phyloP scores from a whole-genome alignment of 2,113 vertebrate species.

The Stegastes partitus region DNA sequence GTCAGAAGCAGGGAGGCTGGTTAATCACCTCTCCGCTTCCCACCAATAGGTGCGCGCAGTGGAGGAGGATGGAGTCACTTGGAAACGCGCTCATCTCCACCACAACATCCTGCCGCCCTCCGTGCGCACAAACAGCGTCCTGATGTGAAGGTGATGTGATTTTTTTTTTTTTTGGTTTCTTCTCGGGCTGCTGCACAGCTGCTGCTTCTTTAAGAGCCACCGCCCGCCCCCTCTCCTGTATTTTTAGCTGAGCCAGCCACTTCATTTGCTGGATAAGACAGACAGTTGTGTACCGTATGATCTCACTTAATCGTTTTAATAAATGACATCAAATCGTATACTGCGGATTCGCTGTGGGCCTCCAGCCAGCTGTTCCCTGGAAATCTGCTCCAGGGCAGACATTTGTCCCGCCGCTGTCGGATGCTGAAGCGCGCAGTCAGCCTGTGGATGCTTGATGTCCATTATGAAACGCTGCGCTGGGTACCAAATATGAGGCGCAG shows the following conservation, averaged over 20 bases:
- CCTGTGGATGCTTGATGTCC: slow-evolving; percentile 69
- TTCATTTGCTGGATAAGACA: slow-evolving; percentile 82
- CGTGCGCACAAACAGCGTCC: slow-evolving; percentile 18
- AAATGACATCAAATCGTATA: slow-evolving; percentile 69
- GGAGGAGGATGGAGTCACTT: slow-evolving; percentile 12
- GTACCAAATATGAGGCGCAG: slow-evolving; percentile 55
- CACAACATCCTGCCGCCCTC: slow-evolving; percentile 25
- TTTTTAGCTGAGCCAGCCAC: slow-evolving; percentile 87
- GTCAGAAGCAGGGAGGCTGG: not conserved
- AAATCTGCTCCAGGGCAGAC: slow-evolving; percentile 46
- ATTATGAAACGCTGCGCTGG: slow-evolving; percentile 77
- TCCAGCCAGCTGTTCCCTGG: slow-evolving; percentile 57
- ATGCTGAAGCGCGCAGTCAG: slow-evolving; percentile 70
- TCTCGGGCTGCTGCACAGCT: slow-evolving; percentile 53
- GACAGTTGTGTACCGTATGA: slow-evolving; percentile 77
- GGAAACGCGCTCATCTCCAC: slow-evolving; percentile 1
- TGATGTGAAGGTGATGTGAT: slow-evolving; percentile 39
- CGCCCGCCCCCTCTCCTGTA: slow-evolving; percentile 82
- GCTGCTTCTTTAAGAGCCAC: slow-evolving; percentile 87
- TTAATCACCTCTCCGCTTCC: not conserved
- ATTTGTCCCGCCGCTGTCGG: slow-evolving; percentile 58
- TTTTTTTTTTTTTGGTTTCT: not conserved
- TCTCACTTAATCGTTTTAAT: slow-evolving; percentile 74
- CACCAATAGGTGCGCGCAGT: slow-evolving; percentile 22
- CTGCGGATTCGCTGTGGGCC: slow-evolving; percentile 64